Evolutionary conservation across 2,797 vertebrate species (phyloP), one percentile per base, ranked within the genome.

Genomic region (Saxicola maurus): DNA sequence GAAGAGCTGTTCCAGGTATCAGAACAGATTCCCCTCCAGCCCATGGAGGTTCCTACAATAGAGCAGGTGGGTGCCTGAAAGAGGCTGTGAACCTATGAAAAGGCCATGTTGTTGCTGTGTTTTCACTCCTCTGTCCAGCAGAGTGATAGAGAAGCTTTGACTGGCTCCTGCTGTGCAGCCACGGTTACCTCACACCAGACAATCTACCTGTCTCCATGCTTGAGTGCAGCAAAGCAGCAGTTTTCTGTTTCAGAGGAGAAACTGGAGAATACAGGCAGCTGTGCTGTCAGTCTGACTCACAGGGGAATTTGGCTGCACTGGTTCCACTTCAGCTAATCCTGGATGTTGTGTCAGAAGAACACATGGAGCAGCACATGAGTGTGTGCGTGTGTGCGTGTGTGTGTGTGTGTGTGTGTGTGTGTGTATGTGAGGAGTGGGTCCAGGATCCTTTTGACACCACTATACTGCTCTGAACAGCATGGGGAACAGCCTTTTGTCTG

Each of bases 401-500:
- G 14, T 35, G 8, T 19, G 33, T 55, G 40, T 33, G 19, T 5
- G 5, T 6, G 1, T 30, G 1, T 38, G 18, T 46, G 3, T 25
- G 15, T 43, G 14, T 35, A 10, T 19, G 33, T 55, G 40, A 46
- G 12, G 8, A 68, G 8, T 6, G 13, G 8, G 6, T 16, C 23
- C 40, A 72, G 28, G 13, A 68, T 40, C 38, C 61, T 71, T 64
- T 2, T 40, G n/a, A 65, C 25, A 66, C 3, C 8, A n/a, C 27
- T 37, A 4, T 2, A 25, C 28, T 43, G 15, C 35, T 82, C 83
- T 55, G 74, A 68, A 72, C 30, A 74, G 35, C 30, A 46, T 2
- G 8, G 1, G 2, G 30, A 65, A 33, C 13, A 74, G 35, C 17
- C 17, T 64, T 74, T 45, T 0, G 0, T 35, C 10, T 40, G 30